A percentile compares a stretch with the other conserved stretches of the same genome.
These are phyloP conservation scores for Triops cancriformis DNA, from an alignment of 1,140 invertebrate genomes.

Conservation along the genomic window DNA sequence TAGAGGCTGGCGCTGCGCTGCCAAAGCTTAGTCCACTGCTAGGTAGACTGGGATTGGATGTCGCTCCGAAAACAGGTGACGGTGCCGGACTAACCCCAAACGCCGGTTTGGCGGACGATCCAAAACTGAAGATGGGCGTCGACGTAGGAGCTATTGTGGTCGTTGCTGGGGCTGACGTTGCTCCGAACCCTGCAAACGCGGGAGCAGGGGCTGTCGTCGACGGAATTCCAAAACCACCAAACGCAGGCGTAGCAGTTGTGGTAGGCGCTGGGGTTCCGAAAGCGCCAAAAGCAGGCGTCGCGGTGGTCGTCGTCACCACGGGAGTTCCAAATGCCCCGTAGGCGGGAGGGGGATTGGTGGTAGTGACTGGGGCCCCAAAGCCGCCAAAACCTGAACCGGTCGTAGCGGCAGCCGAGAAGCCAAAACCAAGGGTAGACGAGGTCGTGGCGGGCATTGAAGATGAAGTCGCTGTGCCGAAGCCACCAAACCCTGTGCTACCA, in stretches of 20 bases:
- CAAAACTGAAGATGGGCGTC: background rate
- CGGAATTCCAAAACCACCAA: background rate
- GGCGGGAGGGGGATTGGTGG: background rate
- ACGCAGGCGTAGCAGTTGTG: background rate
- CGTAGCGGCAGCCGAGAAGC: background rate
- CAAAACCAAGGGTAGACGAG: background rate
- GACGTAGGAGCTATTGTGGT: background rate
- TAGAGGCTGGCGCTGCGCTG: background rate
- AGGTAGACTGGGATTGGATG: background rate
- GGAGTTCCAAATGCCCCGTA: too few relatives aligned
- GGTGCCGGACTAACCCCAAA: background rate
- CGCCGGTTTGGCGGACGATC: background rate
- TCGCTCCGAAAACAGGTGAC: background rate
- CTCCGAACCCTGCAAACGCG: background rate
- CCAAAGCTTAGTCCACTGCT: background rate
- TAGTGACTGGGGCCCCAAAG: background rate
- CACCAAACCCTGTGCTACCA: too few relatives aligned
- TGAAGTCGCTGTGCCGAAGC: too few relatives aligned
- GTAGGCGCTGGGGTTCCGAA: background rate
- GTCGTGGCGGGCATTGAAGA: too few relatives aligned
- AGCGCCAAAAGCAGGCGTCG: background rate
- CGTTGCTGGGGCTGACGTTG: background rate
- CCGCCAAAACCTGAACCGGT: background rate
- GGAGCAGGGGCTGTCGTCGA: background rate
- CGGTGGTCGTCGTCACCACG: background rate